Evolutionary conservation across 2,797 vertebrate species (phyloP), one percentile per base, ranked within the genome.

Genomic region (Oreochromis mossambicus): DNA sequence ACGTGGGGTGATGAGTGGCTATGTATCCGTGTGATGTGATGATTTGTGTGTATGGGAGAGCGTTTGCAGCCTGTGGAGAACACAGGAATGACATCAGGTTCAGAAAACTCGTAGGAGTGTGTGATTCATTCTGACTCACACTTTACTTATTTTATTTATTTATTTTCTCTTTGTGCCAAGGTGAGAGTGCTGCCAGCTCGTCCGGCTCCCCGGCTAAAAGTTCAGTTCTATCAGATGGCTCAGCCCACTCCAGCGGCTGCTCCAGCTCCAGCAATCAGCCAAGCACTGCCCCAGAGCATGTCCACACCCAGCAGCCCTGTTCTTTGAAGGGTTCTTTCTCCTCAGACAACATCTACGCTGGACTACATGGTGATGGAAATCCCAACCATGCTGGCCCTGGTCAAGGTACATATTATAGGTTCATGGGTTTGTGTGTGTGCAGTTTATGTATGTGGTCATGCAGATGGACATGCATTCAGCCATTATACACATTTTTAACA

Each of bases 271-370:
- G 94, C 85, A 94, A 87, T 77, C 94, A 89, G 78, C 88, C 95
- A 19, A 86, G 93, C 51, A 83, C 92, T 2, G 77, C 88, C 4
- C 95, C 95, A 56, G 97, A 97, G 91, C 97, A 97, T 51, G 98
- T 99, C 92, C 98, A 98, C 90, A 99, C 98, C 5, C 97, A 99
- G 94, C 99, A 99, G 92, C 99, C 99, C 11, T 99, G 98, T 94
- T 99, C 98, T 38, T 93, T 99, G 94, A 99, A 98, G 93, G 97
- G 97, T 93, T 99, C 98, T 11, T 94, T 99, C 92, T 99, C 98
- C 82, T 97, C 98, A n/a, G 99, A 99, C 96, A 96, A 96, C 93
- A 98, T 99, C 96, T 98, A 97, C 85, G 94, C 97, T 34, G 97
- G 98, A 82, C 95, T 96, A 85, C 97, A 97, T 85, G 94, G 95